These are phyloP conservation scores for Manis javanica DNA, from an alignment of 2,797 vertebrate species.

Conservation along the genomic window DNA sequence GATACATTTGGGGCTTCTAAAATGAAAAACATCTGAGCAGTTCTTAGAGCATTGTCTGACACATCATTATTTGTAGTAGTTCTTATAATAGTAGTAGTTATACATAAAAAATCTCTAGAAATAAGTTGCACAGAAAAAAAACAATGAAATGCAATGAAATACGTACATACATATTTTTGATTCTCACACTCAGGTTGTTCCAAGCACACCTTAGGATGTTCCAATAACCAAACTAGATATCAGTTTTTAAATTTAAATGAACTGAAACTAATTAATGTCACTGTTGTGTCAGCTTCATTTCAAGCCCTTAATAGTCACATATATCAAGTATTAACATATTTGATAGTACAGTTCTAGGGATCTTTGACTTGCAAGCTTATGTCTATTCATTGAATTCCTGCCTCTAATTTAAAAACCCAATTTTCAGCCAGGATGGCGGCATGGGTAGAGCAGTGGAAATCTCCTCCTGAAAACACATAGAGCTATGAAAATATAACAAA, in stretches of 20 bases:
- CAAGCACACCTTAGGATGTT: not conserved
- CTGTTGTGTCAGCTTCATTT: not conserved
- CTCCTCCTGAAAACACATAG: too few relatives aligned
- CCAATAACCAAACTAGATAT: not conserved
- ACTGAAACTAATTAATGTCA: not conserved
- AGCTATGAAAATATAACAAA: too few relatives aligned
- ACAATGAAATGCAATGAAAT: not conserved
- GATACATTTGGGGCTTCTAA: too few relatives aligned
- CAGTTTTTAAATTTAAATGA: not conserved
- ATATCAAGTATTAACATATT: not conserved
- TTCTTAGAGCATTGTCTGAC: too few relatives aligned
- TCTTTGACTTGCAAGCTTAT: not conserved
- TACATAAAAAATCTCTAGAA: not conserved
- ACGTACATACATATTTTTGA: not conserved
- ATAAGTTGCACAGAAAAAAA: not conserved
- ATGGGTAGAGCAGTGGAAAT: too few relatives aligned
- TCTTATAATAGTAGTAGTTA: too few relatives aligned
- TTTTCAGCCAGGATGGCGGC: too few relatives aligned
- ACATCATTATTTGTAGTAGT: too few relatives aligned
- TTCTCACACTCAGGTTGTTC: not conserved
- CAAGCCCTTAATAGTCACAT: not conserved
- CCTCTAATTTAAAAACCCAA: not conserved
- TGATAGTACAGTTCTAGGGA: not conserved
- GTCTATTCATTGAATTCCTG: not conserved
- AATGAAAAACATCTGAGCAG: too few relatives aligned